phyloP scores from a whole-genome alignment of 2,888 invertebrate species.

The Bombyx huttoni region DNA sequence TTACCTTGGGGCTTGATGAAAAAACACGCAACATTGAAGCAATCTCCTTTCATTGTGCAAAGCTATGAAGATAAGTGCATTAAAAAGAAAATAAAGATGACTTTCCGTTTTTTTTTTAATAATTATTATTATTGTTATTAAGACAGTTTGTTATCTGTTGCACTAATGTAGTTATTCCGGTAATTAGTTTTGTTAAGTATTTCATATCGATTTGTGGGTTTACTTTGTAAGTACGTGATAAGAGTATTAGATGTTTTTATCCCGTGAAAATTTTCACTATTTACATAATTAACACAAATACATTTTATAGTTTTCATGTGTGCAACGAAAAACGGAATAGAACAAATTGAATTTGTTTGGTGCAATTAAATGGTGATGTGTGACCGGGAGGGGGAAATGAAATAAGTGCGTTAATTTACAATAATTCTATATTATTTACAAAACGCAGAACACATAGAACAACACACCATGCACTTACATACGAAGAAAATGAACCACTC shows the following conservation, averaged over 20 bases:
- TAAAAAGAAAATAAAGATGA: slow-evolving; percentile 5
- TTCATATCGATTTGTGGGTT: not conserved
- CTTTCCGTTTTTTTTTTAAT: slow-evolving; percentile 10
- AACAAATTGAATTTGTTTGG: not conserved
- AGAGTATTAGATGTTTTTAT: not conserved
- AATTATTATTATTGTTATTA: slow-evolving; percentile 11
- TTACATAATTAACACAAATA: not conserved
- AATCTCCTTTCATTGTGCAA: slow-evolving; percentile 60
- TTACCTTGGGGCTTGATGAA: slow-evolving; percentile 42
- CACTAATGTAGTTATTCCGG: slow-evolving; percentile 5
- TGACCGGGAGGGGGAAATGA: slow-evolving; percentile 43
- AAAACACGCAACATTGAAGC: slow-evolving; percentile 53
- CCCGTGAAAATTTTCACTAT: not conserved
- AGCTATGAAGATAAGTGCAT: slow-evolving; percentile 57
- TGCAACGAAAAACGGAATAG: not conserved
- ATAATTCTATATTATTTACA: slow-evolving; percentile 69
- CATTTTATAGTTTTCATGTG: not conserved
- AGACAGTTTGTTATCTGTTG: not conserved
- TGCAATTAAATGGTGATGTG: not conserved
- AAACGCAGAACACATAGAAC: slow-evolving; percentile 48
- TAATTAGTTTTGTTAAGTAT: slow-evolving; percentile 43
- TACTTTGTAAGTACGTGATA: not conserved
- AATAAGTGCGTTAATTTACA: slow-evolving; percentile 67
- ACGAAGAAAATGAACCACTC: slow-evolving; percentile 47
- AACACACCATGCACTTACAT: slow-evolving; percentile 72